phyloP scores from a whole-genome alignment of 2,888 invertebrate species.

The Axea sp. region DNA sequence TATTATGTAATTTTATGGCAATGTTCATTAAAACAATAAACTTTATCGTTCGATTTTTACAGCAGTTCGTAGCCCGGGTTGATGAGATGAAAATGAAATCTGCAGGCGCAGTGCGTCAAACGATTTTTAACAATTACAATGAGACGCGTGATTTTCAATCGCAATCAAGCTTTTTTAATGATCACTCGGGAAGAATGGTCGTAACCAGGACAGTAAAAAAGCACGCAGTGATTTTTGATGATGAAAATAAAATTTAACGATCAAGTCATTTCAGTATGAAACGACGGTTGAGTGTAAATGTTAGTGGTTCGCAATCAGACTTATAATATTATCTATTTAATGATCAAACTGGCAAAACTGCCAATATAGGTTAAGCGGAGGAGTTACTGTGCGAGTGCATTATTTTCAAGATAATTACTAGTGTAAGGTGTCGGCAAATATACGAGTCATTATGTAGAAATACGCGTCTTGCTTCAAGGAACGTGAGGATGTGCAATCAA shows the following conservation, averaged over 20 bases:
- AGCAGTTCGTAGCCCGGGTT: not conserved
- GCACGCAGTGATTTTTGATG: slow-evolving; percentile 36
- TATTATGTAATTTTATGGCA: slow-evolving; percentile 17
- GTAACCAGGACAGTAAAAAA: slow-evolving; percentile 17
- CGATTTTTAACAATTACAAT: slow-evolving; percentile 19
- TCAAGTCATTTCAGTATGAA: slow-evolving; percentile 8
- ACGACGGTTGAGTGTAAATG: slow-evolving; percentile 24
- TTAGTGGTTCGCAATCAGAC: slow-evolving; percentile 37
- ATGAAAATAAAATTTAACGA: slow-evolving; percentile 38
- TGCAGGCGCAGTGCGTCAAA: slow-evolving; percentile 14
- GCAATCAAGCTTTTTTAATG: slow-evolving; percentile 38
- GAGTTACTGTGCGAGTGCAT: slow-evolving; percentile 37
- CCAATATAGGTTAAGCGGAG: slow-evolving; percentile 30
- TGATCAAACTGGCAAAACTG: slow-evolving; percentile 51
- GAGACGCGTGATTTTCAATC: slow-evolving; percentile 35
- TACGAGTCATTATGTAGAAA: slow-evolving; percentile 18
- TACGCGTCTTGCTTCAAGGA: slow-evolving; percentile 1
- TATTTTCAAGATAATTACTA: slow-evolving; percentile 46
- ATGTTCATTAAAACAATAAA: slow-evolving; percentile 33
- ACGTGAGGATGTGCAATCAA: slow-evolving; percentile 12
- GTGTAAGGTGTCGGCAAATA: slow-evolving; percentile 35
- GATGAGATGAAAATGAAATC: slow-evolving; percentile 2
- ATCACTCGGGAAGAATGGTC: slow-evolving; percentile 15
- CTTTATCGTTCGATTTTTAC: slow-evolving; percentile 22
- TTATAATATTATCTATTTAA: slow-evolving; percentile 51